Evolutionary conservation across 1,140 invertebrate genomes (phyloP), one percentile per base, ranked within the genome.

Genomic region (Holcopasites calliopsidis): DNA sequence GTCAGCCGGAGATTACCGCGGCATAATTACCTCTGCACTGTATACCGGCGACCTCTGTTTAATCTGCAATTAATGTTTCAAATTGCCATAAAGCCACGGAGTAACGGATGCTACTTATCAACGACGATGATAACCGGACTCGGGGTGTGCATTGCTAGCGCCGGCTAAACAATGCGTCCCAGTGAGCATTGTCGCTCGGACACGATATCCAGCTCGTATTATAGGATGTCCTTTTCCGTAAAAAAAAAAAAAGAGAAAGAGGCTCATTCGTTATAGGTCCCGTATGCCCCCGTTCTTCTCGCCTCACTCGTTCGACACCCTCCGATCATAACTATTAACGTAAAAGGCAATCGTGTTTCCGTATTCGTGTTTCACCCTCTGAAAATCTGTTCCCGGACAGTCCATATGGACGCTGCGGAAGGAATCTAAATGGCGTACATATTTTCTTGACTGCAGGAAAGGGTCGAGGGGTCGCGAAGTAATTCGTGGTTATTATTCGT

Each of bases 1-100:
- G 89, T 85, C 86, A 85, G 76, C 81, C 86, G 82, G 85, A 91
- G 90, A 90, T 91, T 91, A 89, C 88, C 81, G 86, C 76, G 80
- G 85, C 83, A 89, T 89, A 89, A 90, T 91, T 90, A 89, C 86
- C 85, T 72, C 71, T 52, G 76, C 84, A 82, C 82, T 76, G 82
- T 87, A 70, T 77, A 82, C 83, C 82, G 65, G 76, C 83, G 79
- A 82, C 81, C 85, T 86, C 84, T 87, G 88, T 88, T 91, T 90
- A 91, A 90, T 90, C 88, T 89, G 89, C 90, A 90, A 90, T 90
- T 90, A 90, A 90, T 90, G 88, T 88, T 89, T 88, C 87, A 84
- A 89, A 90, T 90, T 90, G 90, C 89, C 88, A 86, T 87, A 86
- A 90, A 88, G 87, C 87, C 76, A 31, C 74, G 73, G 79, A 85